Evolutionary conservation across 2,113 vertebrate species (phyloP).

Genomic region (Burhinus bistriatus): DNA sequence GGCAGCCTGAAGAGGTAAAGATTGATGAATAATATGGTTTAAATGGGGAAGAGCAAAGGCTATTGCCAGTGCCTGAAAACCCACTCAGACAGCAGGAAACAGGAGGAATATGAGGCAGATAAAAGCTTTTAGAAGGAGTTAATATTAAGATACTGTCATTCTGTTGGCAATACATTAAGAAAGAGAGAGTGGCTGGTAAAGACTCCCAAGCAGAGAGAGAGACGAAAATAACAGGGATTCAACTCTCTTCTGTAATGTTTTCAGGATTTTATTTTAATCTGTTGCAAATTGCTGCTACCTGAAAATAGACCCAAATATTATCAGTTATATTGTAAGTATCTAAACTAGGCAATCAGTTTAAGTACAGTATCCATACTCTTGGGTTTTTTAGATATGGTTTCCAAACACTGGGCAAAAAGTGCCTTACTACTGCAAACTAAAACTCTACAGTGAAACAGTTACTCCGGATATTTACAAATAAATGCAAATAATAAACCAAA

Average conservation of each 20-base stretch:
- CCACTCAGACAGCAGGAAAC: not conserved
- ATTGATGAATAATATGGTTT: not conserved
- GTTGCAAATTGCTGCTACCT: not conserved
- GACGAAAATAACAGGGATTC: not conserved
- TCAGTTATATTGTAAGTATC: not conserved
- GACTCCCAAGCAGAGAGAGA: not conserved
- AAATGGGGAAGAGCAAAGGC: not conserved
- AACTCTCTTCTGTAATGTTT: not conserved
- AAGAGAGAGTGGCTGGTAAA: not conserved
- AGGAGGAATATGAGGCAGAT: not conserved
- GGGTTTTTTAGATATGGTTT: not conserved
- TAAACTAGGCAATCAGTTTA: not conserved
- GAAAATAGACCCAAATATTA: not conserved
- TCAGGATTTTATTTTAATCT: not conserved
- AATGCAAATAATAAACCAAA: not conserved
- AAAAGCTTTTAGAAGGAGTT: not conserved
- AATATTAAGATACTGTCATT: not conserved
- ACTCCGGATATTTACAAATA: not conserved
- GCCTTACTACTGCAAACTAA: not conserved
- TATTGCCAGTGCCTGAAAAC: not conserved
- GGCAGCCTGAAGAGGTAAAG: not conserved
- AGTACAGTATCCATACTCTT: not conserved
- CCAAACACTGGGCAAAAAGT: not conserved
- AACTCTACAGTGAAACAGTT: not conserved
- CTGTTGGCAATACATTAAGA: not conserved